Percentiles rank a stretch among this genome's conserved stretches.
phyloP scores from a whole-genome alignment of 1,140 invertebrate genomes.

The Magallana gigas region DNA sequence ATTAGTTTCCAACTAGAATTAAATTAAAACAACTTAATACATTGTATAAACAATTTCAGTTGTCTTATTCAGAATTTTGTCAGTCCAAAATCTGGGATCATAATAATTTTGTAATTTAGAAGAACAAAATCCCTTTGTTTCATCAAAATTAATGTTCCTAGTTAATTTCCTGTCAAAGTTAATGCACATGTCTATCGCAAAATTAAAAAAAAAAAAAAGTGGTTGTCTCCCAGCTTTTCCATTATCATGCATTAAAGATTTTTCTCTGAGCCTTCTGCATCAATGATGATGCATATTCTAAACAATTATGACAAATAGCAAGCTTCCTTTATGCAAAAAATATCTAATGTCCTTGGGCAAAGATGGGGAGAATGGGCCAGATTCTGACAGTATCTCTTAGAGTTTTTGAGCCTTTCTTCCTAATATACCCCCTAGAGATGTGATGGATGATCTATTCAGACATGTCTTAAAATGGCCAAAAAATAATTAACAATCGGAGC shows the following conservation, averaged over 20 bases:
- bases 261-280: background rate
- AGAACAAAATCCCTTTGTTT: too few relatives aligned
- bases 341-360: slow-evolving; percentile 21
- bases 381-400: background rate
- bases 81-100: too few relatives aligned
- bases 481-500: slow-evolving; percentile 24
- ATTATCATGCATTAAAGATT: slow-evolving; percentile 28
- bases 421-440: background rate
- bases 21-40: too few relatives aligned
- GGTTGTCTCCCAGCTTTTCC: background rate
- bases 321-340: slow-evolving; percentile 3
- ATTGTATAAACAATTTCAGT: too few relatives aligned
- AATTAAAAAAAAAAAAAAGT: background rate
- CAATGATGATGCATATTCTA: slow-evolving; percentile 5
- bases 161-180: background rate
- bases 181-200: background rate
- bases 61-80: too few relatives aligned
- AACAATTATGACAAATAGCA: slow-evolving; percentile 20
- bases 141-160: too few relatives aligned
- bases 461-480: slow-evolving; percentile 35
- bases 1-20: too few relatives aligned
- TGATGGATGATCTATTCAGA: background rate
- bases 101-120: too few relatives aligned
- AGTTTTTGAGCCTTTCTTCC: background rate
- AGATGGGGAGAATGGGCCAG: background rate